Evolutionary conservation across 2,888 invertebrate species (phyloP), one percentile per base, ranked within the genome.

Genomic region (Griposia aprilina): DNA sequence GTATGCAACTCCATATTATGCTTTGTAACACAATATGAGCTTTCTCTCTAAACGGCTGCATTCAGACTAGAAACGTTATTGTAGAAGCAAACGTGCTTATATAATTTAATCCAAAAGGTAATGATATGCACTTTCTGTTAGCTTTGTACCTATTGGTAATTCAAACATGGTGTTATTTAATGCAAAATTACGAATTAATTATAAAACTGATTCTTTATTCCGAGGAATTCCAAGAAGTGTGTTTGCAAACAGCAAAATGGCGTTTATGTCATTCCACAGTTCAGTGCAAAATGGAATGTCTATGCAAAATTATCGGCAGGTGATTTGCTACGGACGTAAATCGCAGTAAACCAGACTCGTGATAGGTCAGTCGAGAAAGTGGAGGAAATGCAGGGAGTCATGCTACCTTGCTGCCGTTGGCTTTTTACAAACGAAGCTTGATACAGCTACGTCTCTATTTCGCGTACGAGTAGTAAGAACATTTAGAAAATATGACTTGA

Each of bases 331-430:
- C 83, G 84, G 87, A 82, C 86, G 82, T 89, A 86, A 78, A 82
- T 84, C 84, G 74, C 86, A 89, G 89, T 92, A 92, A 92, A 90
- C 91, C 91, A 88, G 69, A 78, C 88, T 93, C 94, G 94, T 94
- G 94, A 94, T 93, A 93, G 94, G 94, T 95, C 93, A 93, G 65
- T 81, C 90, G 94, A 92, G 95, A 95, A 95, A 95, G 94, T 94
- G 87, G 80, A 85, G 76, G 83, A 87, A 87, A 87, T 82, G 74
- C 75, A 74, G 66, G 74, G 78, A 77, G 80, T 82, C 79, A 81
- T 80, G 84, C 66, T 63, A 87, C 81, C 82, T 89, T 82, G 88
- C 84, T 81, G 84, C 85, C 76, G 73, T 84, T 66, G 81, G 81
- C 80, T 80, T 80, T 76, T 78, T 80, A 62, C 80, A 68, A 76